Evolutionary conservation across 2,888 invertebrate species (phyloP), one percentile per base, ranked within the genome.

Genomic region (Diachrysia chrysitis): DNA sequence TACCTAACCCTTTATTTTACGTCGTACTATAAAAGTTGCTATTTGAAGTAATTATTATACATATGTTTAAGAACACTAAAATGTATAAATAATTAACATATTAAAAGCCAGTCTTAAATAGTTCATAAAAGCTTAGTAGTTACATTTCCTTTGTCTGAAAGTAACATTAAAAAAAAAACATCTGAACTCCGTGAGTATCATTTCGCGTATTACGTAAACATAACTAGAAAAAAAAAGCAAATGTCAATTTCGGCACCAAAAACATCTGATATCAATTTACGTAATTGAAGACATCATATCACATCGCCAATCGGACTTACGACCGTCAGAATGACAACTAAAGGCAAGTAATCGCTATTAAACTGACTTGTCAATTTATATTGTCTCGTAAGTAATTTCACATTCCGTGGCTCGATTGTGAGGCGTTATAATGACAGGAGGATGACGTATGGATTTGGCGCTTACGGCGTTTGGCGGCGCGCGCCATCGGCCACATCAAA

Each of bases 391-490:
- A 94, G 93, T 94, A 94, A 94, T 94, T 92, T 90, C 90, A 93
- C 94, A 94, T 94, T 95, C 94, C 92, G 92, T 84, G 65, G 83
- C 86, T 85, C 92, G 93, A 93, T 94, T 94, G 95, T 93, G 85
- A 93, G 93, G 94, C 94, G 94, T 94, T 93, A 94, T 95, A 95
- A 95, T 95, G 95, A 95, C 95, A 95, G 94, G 87, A 90, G 93
- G 92, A 95, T 95, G 95, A 95, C 95, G 95, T 95, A 95, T 95
- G 95, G 94, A 94, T 93, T 94, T 93, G 95, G 93, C 95, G 95
- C 95, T 95, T 95, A 95, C 91, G 95, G 95, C 95, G 90, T 95
- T 95, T 93, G 90, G 93, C 87, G 92, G 94, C 95, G 93, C 95
- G 95, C 93, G 95, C 95, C 95, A 88, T 87, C 95, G 95, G 95